Evolutionary conservation across 2,113 vertebrate species (phyloP), one percentile per base, ranked within the genome.

Genomic region (Bufo gargarizans): DNA sequence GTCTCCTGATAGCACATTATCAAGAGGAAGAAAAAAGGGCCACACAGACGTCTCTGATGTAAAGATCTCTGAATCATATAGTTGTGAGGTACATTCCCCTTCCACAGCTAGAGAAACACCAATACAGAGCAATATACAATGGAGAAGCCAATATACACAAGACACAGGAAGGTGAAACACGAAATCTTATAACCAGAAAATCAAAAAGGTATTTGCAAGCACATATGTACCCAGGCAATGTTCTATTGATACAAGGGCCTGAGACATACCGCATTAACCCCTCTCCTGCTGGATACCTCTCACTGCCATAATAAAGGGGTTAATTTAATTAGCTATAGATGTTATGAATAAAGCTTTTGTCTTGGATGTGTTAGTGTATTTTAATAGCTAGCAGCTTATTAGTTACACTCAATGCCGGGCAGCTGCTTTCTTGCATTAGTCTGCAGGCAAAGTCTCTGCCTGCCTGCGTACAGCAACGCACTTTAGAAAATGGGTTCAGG

Each of bases 151-250:
- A 86, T 77, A n/a, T 86, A 86, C 61, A 83, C 81, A 83, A 83
- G 81, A 69, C 81, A 83, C 84, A 86, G 84, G 72, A 86, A 86
- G 72, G 84, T 76, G 72, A 76, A 85, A 47, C 9, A n/a, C 59
- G 84, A 77, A 86, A 86, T 76, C 58, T 22, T 77, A 77, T 86
- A 86, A 77, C 55, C 84, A 86, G 22, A 77, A 86, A 86, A 86
- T 86, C 72, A 77, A 86, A 86, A 33, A 86, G 72, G 84, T 86
- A 86, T 86, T 86, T 86, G 72, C 84, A 63, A 86, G 84, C 72
- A 53, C 56, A 58, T 72, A 77, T 77, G 84, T 22, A 86, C 8
- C 84, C 84, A 47, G 50, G 22, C 71, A 85, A 85, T 50, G 43
- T 86, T 72, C 61, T 83, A 83, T 83, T 67, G 81, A 47, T 83